Evolutionary conservation across 2,888 invertebrate species (phyloP), one percentile per base, ranked within the genome.

Genomic region (Heteromurus nitidus): DNA sequence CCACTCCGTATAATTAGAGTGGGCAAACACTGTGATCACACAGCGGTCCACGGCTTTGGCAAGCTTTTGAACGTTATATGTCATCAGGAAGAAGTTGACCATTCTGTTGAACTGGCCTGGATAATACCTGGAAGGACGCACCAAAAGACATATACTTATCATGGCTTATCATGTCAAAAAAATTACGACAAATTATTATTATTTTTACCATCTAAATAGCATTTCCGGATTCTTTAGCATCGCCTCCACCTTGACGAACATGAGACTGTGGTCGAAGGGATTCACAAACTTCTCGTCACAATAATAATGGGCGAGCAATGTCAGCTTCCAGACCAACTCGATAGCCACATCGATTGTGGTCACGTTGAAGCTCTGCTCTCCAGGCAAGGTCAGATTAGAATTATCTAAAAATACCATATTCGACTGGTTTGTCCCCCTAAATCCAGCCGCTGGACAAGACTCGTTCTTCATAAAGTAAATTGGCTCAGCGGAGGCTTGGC

Each of bases 281-380:
- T 20, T 79, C 0, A 0, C 42, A 30, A 84, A 84, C 7, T 72
- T 24, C 0, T 53, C 55, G 0, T 75, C 7, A 42, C 84, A 84
- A 53, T 72, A 82, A 18, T 84, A 84, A 80, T 84, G 84, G 0
- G 64, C 26, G 5, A 82, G 50, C 11, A 77, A 1, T 36, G 75
- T 80, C 13, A 84, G 65, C 47, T 84, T 84, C 82, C 82, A 84
- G 13, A 79, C 50, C 0, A 82, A 28, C 53, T 84, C 84, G 5
- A 82, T 50, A 3, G 82, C 69, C 2, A 67, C 31, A 26, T 76
- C 79, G 58, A 84, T 68, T 1, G 68, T 53, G 0, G 74, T 65
- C 13, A 70, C 11, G 20, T 83, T 65, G 30, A 76, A 83, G 3
- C 24, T 0, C 11, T 18, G n/a, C n/a, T 65, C 7, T 24, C 62